A percentile compares a stretch with the other conserved stretches of the same genome.
Conservation (phyloP, 2,888 invertebrate genomes). For the Acheta domesticus region DNA sequence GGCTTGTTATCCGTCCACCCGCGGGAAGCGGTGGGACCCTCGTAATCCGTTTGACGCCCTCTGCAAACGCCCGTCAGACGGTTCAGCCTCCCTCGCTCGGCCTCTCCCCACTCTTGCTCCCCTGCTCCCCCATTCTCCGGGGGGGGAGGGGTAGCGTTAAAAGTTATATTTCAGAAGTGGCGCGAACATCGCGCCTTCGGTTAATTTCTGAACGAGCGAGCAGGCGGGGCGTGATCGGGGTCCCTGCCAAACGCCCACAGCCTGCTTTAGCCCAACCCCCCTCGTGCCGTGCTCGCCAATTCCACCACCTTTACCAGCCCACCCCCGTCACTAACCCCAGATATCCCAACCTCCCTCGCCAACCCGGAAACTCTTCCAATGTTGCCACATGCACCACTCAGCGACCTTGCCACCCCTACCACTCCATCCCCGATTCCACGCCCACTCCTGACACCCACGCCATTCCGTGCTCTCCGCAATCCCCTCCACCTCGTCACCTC, state of each 20-base stretch:
- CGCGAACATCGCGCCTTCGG: not conserved
- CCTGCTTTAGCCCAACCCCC: not conserved
- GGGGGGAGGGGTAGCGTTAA: no score
- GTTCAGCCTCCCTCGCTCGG: not conserved
- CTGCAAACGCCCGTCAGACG: not conserved
- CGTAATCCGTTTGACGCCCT: not conserved
- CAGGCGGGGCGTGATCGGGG: no score
- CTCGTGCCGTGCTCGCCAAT: not conserved
- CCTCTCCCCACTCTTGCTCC: not conserved
- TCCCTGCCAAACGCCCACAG: no score
- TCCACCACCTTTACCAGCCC: not conserved
- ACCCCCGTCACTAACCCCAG: not conserved
- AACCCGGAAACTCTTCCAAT: no score
- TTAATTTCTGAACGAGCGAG: not conserved
- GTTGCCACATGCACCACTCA: no score
- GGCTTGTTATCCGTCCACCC: not conserved
- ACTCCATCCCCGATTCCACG: no score
- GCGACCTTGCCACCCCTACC: no score
- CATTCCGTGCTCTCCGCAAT: no score
- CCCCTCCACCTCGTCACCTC: no score
- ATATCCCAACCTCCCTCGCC: no score
- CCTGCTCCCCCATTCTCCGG: not conserved
- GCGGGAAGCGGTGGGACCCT: not conserved
- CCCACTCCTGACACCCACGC: no score
- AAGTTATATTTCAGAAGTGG: not conserved